Base-by-base conservation (phyloP, 2,888 invertebrate species). In the Magallana nippona region DNA sequence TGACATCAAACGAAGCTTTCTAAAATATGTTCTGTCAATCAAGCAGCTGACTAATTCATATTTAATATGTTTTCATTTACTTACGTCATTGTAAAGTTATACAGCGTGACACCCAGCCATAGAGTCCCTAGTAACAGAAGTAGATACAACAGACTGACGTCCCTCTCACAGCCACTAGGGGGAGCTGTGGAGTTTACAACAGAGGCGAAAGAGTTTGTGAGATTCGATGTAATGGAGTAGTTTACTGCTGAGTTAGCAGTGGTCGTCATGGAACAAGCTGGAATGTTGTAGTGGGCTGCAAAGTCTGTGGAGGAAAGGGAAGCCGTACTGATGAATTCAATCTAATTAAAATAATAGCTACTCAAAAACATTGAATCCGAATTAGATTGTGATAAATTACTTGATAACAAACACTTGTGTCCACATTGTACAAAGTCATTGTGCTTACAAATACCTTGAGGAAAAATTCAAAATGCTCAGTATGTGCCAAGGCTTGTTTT, bases 11-110 rank as follows among this genome's bases (percentile, higher is more conserved):
- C 8, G 10, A 71, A 44, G 27, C 27, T 19, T 55, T 13, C 8
- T 44, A 8, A 5, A 44, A 44, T 44, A 5, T 44, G 44, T 44
- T 44, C n/a, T 27, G 27, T 44, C 8, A 44, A 44, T 44, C 44
- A 5, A 44, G 44, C 8, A 5, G 8, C 44, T 44, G 44, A 44
- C 44, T 44, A 44, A 8, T 5, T 8, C 44, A 44, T 44, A 5
- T 44, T 44, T 44, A 44, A 13, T 15, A 78, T 15, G 10, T 78
- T 44, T 44, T 44, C n/a, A 44, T 11, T 77, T 17, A 89, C 94
- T 92, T 90, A 95, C 95, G 95, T 95, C 91, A 95, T 95, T 86
- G 95, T 95, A 91, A 96, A 96, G 92, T 96, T 95, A 93, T 95
- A 96, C 58, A 96, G 92, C 27, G 95, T 95, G 13, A 95, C 94